Conservation (phyloP, 2,797 vertebrate genomes). For the Crypturellus tataupa region DNA sequence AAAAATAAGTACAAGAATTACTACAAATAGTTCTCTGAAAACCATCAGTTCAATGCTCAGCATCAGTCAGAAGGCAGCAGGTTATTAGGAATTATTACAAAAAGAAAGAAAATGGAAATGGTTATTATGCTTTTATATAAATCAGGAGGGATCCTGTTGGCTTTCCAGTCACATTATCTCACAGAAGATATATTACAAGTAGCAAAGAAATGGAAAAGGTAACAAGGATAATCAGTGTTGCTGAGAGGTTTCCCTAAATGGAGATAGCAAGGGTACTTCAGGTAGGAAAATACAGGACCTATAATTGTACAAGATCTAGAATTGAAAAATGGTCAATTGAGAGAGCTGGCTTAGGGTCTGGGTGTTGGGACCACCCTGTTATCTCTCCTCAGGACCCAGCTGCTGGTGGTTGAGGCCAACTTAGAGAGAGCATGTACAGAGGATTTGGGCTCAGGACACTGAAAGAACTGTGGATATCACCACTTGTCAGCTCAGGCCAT, state of each 20-base stretch:
- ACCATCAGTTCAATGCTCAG: neutral
- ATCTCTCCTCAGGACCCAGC: rapidly evolving
- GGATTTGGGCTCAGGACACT: neutral
- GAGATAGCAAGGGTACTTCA: neutral
- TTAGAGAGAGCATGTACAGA: neutral
- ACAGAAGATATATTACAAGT: neutral
- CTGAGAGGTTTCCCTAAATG: neutral
- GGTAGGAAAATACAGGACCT: neutral
- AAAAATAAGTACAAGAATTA: neutral
- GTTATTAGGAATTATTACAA: neutral
- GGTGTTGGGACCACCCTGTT: neutral
- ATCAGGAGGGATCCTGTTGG: neutral
- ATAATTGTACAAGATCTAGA: neutral
- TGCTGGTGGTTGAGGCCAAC: neutral
- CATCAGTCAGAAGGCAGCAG: neutral
- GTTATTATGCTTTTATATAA: neutral
- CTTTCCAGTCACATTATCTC: neutral
- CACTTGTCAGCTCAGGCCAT: neutral
- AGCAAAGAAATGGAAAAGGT: neutral
- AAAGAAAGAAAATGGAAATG: neutral
- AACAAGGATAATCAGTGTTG: neutral
- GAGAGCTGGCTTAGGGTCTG: neutral
- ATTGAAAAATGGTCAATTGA: neutral
- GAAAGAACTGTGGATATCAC: neutral
- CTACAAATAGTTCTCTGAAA: neutral